Base-by-base conservation (phyloP, 2,797 vertebrate genomes). In the Sebastes melanostomus region DNA sequence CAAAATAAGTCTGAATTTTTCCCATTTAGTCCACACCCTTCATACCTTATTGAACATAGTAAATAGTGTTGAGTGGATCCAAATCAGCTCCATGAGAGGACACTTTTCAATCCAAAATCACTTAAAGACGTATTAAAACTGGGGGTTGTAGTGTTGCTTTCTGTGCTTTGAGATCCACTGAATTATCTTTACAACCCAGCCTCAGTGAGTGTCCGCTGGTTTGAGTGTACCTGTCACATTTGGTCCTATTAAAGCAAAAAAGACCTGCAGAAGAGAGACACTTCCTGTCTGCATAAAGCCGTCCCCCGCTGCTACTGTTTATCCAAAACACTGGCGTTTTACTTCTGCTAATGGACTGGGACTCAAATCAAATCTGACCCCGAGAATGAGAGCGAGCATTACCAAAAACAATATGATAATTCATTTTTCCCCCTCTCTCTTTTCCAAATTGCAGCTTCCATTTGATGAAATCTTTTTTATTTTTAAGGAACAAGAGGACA, bases 281-380 rank as follows among this genome's bases (percentile, higher is more conserved):
- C 95, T 96, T 95, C 91, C 94, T 93, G 90, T 96, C 96, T 94
- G 96, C 95, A 95, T 95, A 94, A 95, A 96, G 96, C 85, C 27
- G 94, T 93, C 95, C 96, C 97, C 98, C 94, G 97, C 98, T 98
- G 97, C 96, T 97, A 95, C 97, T 98, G 97, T 98, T 98, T 97
- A 97, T 97, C 97, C 96, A 96, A 96, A 97, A 96, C 96, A 96
- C 96, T 94, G 94, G 95, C 95, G 94, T 96, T 93, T 88, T 75
- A 83, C 91, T 88, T 78, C 82, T 30, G 95, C 96, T 97, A 98
- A 98, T 98, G 97, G 97, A 97, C 95, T 94, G 96, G 96, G 96
- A 96, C 97, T 97, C 96, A 96, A 97, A 97, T 98, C 97, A 97
- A 97, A 97, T 96, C 95, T 98, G 97, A 98, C 97, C 97, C 94